Base-by-base conservation (phyloP, 2,888 invertebrate genomes). In the Spodoptera littoralis region DNA sequence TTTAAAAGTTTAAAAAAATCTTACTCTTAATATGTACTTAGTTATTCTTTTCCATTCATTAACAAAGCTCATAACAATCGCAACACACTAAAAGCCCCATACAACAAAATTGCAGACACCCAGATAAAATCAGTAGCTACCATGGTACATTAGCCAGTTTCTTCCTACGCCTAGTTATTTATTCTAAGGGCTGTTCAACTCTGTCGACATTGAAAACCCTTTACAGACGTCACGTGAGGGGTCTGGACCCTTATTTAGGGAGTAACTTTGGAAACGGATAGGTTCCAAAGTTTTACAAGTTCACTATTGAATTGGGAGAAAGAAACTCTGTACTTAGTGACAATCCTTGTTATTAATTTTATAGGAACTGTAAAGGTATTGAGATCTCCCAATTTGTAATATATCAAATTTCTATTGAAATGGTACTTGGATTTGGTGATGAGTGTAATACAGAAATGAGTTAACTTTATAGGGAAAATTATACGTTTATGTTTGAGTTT, bases 201-300 rank as follows among this genome's bases (percentile, higher is more conserved):
- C 83, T 80, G 76, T 74, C 74, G 82, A 88, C 84, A 87, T 80
- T 70, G 85, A 84, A 87, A 88, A 86, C 86, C 88, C 88, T 89
- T 83, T 84, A 81, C 84, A 83, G 84, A 83, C 83, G 74, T 74
- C 76, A 79, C 74, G 74, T 65, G 41, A 52, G 18, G 80, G 60
- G 68, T 58, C 66, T 66, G 64, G 60, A 74, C 83, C 85, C 82
- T 83, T 84, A 84, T 81, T 87, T 84, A 84, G 88, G 85, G 88
- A 65, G 87, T 84, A 84, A 86, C 87, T 86, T 85, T 36, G 81
- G 87, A 83, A 82, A 88, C 84, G 79, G 73, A 82, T 79, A 73
- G 82, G 68, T 78, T 76, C 59, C 65, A 76, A 82, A 84, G 76
- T 83, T 80, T 64, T 12, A 52, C 57, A 60, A 63, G 55, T 67